Evolutionary conservation across 1,140 invertebrate species (phyloP).

Genomic region (Maconellicoccus hirsutus): DNA sequence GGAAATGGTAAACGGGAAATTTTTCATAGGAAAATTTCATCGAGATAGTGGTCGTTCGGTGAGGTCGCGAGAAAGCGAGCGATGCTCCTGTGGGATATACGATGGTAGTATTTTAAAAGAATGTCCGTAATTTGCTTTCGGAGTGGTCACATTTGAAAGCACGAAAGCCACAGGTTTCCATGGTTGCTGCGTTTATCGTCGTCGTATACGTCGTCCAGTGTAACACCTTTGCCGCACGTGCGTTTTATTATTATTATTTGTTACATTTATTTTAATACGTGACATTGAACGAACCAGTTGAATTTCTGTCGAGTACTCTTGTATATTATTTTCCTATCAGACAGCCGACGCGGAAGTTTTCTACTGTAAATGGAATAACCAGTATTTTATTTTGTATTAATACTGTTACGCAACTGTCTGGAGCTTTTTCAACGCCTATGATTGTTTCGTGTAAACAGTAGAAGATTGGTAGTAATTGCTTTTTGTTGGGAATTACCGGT

Average conservation of each 20-base stretch:
- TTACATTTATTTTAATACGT: not conserved
- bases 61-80: not conserved
- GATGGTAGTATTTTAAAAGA: not conserved
- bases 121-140: not conserved
- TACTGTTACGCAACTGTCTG: not conserved
- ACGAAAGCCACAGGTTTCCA: not conserved
- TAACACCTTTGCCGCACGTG: not conserved
- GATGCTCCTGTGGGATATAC: not conserved
- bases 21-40: not conserved
- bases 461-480: too few relatives aligned
- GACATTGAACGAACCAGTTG: constrained; percentile 7
- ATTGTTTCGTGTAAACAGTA: too few relatives aligned
- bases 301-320: not conserved
- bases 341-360: constrained; percentile 6
- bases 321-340: not conserved
- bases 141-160: too few relatives aligned
- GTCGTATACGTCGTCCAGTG: not conserved
- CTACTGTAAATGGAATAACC: not conserved
- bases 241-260: constrained; percentile 1
- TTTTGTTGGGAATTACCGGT: too few relatives aligned
- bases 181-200: not conserved
- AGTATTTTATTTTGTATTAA: constrained; percentile 6
- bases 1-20: not conserved
- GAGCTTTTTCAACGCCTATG: not conserved
- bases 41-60: not conserved